phyloP scores from a whole-genome alignment of 1,140 invertebrate species.

The Ostrea edulis region DNA sequence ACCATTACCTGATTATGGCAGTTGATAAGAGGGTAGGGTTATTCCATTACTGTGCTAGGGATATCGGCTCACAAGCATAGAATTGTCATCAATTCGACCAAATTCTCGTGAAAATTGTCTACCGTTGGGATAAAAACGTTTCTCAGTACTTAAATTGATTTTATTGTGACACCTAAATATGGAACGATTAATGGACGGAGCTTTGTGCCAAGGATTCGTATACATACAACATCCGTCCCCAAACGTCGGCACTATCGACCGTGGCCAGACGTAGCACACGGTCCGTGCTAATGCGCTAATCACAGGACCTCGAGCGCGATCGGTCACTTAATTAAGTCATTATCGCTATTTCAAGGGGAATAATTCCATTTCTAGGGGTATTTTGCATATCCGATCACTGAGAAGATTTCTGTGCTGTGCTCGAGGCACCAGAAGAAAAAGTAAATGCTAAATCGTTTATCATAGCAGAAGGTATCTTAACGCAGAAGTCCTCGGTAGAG shows the following conservation, averaged over 20 bases:
- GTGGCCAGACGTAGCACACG: neutral
- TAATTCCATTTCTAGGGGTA: constrained; percentile 28
- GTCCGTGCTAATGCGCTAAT: constrained; percentile 32
- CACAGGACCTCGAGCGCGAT: neutral
- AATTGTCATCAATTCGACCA: neutral
- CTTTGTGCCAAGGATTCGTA: constrained; percentile 8
- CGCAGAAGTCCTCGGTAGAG: neutral
- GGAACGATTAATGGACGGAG: constrained; percentile 8
- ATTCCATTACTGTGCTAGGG: neutral
- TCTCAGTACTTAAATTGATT: constrained; percentile 26
- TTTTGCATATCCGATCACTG: constrained; percentile 23
- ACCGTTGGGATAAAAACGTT: constrained; percentile 8
- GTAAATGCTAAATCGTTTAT: constrained; percentile 15
- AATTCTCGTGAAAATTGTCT: constrained; percentile 28
- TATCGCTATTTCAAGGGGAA: constrained; percentile 28
- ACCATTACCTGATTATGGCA: no score
- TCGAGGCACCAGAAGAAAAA: neutral
- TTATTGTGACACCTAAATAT: constrained; percentile 13
- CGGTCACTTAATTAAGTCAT: constrained; percentile 38
- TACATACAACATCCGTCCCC: neutral
- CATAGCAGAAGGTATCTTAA: neutral
- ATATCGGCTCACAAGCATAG: neutral
- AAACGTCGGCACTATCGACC: neutral
- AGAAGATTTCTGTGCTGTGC: neutral
- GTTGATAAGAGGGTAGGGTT: no score